A percentile compares a stretch with the other conserved stretches of the same genome.
Conservation (phyloP, 2,888 invertebrate genomes). For the Chelonus formosanus region DNA sequence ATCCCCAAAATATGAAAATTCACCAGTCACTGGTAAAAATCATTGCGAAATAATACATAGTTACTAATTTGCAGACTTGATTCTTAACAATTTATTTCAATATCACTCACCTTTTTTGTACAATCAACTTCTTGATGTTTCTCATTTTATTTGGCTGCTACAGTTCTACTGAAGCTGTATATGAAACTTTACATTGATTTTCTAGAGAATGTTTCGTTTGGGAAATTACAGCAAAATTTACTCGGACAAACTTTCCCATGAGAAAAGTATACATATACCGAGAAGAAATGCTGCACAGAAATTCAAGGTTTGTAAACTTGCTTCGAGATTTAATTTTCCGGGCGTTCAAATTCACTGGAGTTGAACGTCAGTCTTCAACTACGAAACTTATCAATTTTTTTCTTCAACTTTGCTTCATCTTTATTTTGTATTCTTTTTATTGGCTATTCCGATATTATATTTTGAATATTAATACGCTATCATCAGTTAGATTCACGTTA, state of each 20-base stretch:
- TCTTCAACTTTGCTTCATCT: constrained; percentile 7
- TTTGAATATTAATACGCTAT: background rate
- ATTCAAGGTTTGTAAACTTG: constrained; percentile 30
- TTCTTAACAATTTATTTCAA: too few species aligned
- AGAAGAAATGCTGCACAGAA: constrained; percentile 13
- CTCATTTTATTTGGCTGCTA: too few species aligned
- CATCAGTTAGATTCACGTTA: too few species aligned
- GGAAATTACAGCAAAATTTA: constrained; percentile 11
- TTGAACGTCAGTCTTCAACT: constrained; percentile 23
- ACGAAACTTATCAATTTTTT: constrained; percentile 11
- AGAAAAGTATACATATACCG: constrained; percentile 6
- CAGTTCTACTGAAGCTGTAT: too few species aligned
- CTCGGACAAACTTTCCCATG: constrained; percentile 10
- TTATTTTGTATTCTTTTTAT: background rate
- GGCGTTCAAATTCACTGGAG: constrained; percentile 20
- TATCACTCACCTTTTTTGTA: too few species aligned
- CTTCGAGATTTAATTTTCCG: constrained; percentile 34
- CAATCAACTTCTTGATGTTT: too few species aligned
- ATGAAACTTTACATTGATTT: too few species aligned
- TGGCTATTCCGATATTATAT: background rate
- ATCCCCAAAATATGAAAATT: too few species aligned
- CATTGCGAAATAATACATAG: too few species aligned
- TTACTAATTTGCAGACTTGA: too few species aligned
- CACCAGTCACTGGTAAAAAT: too few species aligned
- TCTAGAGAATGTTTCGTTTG: constrained; percentile 1